Base-by-base conservation (phyloP, 2,113 vertebrate species). In the Brienomyrus longianalis region DNA sequence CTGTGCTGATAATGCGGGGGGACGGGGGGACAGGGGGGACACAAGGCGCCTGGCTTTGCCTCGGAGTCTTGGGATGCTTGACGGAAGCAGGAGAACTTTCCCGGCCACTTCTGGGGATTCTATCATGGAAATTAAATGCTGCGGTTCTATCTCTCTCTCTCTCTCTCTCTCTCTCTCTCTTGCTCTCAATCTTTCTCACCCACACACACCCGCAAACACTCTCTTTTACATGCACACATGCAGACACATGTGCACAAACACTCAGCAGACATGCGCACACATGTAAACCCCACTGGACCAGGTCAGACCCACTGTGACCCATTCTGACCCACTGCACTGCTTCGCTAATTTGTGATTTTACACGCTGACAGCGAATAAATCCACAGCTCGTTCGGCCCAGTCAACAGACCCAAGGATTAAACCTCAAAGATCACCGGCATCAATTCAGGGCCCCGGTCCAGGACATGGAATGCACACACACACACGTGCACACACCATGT, bases 101-200 rank as follows among this genome's bases (percentile, higher is more conserved):
- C 93, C 89, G 87, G 90, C 50, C 88, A 66, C 84, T 91, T 90
- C 62, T 35, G 31, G 59, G 80, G 54, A 54, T 83, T 90, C 47
- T 90, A 89, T 92, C 92, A 94, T 93, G 93, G 92, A 94, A 94
- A 93, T 92, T 93, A 88, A 89, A 90, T 88, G 94, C 93, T 94
- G 91, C 91, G 93, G 92, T 89, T 90, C 21, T 94, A 92, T 93
- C 92, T 13, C 62, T 13, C 23, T 9, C 15, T 3, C 54, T 56
- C 11, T 59, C 56, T 4, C 56, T 8, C 59, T 21, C 56, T 6
- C 56, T 51, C 17, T 6, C 21, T 59, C 62, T 66, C 62, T 74
- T 10, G 31, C 31, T 31, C 31, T 31, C 31, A 31, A 31, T 51
- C 17, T 6, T 4, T 59, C 62, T 35, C 70, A 74, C 70, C 10